Conservation (phyloP, 1,140 invertebrate species). For the Cylas formicarius region DNA sequence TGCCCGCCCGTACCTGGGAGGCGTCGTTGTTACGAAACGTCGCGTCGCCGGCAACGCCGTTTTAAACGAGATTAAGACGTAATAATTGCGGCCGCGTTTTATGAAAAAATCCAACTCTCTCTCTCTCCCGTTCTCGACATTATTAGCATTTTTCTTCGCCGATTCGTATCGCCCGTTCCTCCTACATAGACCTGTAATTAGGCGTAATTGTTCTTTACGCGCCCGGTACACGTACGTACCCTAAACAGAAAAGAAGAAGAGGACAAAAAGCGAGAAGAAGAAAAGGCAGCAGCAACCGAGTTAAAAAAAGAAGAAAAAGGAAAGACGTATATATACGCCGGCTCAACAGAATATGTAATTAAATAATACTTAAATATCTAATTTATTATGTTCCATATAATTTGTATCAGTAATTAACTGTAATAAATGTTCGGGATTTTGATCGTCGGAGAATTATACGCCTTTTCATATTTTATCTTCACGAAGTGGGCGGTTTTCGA, state of each 20-base stretch:
- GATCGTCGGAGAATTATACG: slow-evolving; percentile 31
- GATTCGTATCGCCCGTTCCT: slow-evolving; percentile 1
- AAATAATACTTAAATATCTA: slow-evolving; percentile 39
- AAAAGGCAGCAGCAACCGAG: slow-evolving; percentile 2
- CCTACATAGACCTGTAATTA: slow-evolving; percentile 1
- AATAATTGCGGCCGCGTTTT: too few species aligned
- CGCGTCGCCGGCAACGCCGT: too few species aligned
- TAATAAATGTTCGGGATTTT: slow-evolving; percentile 31
- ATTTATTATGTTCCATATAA: slow-evolving; percentile 39
- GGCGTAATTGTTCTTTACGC: slow-evolving; percentile 4
- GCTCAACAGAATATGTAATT: slow-evolving; percentile 31
- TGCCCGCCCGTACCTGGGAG: too few species aligned
- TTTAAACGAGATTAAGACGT: too few species aligned
- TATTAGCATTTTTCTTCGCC: slow-evolving; percentile 7
- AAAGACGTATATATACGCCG: too few species aligned
- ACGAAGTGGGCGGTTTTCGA: slow-evolving; percentile 24
- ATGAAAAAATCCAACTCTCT: too few species aligned
- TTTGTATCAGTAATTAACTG: slow-evolving; percentile 37
- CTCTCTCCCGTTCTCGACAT: too few species aligned
- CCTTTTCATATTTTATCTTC: slow-evolving; percentile 33
- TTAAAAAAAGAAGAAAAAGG: slow-evolving; percentile 1
- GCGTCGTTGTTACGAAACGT: too few species aligned
- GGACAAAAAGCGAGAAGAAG: not conserved
- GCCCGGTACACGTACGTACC: not conserved
- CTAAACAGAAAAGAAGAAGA: not conserved